Conservation (phyloP, 2,797 vertebrate genomes). For the Macropodus opercularis region DNA sequence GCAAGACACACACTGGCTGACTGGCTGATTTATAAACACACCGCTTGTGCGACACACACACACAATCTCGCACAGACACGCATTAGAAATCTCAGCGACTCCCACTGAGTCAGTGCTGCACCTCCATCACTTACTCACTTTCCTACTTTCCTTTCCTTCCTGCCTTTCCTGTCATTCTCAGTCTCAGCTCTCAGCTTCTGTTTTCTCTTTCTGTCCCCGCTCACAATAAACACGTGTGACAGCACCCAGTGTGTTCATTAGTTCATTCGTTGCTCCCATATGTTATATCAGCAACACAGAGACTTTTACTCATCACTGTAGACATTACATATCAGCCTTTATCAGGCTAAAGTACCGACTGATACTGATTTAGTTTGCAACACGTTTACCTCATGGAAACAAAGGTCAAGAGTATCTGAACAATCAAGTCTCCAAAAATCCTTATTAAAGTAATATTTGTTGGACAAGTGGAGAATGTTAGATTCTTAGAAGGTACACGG, state of each 20-base stretch:
- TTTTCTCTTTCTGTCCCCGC: slow-evolving; percentile 19
- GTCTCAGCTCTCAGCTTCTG: slow-evolving; percentile 25
- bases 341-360: slow-evolving; percentile 9
- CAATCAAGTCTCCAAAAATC: no score
- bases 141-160: slow-evolving; percentile 64
- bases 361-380: background rate
- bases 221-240: slow-evolving; percentile 22
- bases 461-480: background rate
- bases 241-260: slow-evolving; percentile 13
- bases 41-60: slow-evolving; percentile 49
- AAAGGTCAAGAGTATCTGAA: no score
- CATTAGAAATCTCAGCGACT: slow-evolving; percentile 56
- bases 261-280: background rate
- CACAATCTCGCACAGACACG: slow-evolving; percentile 28
- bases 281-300: background rate
- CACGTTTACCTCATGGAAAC: no score
- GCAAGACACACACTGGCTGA: slow-evolving; percentile 70
- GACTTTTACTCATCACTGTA: background rate
- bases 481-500: no score
- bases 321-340: background rate
- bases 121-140: slow-evolving; percentile 63
- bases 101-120: slow-evolving; percentile 32
- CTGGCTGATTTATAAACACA: slow-evolving; percentile 72
- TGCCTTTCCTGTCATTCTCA: slow-evolving; percentile 66
- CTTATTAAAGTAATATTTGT: background rate